These are phyloP conservation scores for Epizoanthus stellaris DNA, from an alignment of 92 coral and sea anemone genomes.

Conservation along the genomic window DNA sequence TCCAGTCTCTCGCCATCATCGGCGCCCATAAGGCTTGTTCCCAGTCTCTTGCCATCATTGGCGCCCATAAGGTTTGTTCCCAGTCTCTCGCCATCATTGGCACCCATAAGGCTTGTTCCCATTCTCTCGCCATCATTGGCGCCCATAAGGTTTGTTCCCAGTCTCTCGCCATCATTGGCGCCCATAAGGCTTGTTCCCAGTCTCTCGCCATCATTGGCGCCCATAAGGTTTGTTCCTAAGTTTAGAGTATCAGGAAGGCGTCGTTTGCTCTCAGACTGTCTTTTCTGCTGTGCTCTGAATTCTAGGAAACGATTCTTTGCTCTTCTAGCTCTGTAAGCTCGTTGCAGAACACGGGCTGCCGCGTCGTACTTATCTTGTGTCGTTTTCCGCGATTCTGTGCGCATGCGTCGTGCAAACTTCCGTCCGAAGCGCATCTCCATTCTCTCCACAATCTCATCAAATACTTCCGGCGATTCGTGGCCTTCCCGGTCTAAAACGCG, in stretches of 20 bases:
- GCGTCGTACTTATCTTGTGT: constrained; percentile 6
- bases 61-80: background rate
- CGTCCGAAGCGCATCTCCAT: constrained; percentile 20
- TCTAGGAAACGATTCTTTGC: constrained; percentile 7
- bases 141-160: background rate
- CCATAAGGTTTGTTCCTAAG: background rate
- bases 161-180: background rate
- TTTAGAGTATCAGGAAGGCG: background rate
- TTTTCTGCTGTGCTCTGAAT: background rate
- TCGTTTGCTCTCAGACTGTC: background rate
- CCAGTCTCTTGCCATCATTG: background rate
- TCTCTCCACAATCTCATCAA: constrained; percentile 59
- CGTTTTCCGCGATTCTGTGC: background rate
- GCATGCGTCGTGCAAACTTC: constrained; percentile 28
- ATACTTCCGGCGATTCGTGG: constrained; percentile 88
- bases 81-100: background rate
- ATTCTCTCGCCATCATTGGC: background rate
- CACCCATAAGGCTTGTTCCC: background rate
- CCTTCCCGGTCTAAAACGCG: constrained; percentile 75
- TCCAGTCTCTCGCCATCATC: background rate
- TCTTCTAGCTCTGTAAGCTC: background rate
- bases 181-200: background rate
- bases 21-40: background rate
- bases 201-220: background rate
- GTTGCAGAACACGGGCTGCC: background rate